Conservation (phyloP, 2,888 invertebrate species). For the Prenolepis imparis region DNA sequence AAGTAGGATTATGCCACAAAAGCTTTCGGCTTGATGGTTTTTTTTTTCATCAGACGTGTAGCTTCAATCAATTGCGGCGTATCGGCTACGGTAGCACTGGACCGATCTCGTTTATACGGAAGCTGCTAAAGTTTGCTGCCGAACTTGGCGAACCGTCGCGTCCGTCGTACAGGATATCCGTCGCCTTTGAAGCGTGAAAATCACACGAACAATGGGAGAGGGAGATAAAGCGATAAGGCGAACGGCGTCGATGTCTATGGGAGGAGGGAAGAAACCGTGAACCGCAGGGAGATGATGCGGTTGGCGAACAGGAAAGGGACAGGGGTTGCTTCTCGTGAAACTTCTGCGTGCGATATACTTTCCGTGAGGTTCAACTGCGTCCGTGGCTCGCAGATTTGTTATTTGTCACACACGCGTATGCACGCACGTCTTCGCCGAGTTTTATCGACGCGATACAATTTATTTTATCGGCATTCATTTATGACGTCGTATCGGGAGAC, state of each 20-base stretch:
- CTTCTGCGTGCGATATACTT: conserved; percentile 65
- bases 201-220: conserved; percentile 72
- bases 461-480: conserved; percentile 62
- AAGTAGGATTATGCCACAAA: neutral
- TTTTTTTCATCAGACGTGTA: conserved; percentile 59
- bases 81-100: conserved; percentile 64
- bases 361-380: conserved; percentile 62
- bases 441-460: conserved; percentile 44
- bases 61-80: conserved; percentile 59
- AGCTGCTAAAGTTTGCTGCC: conserved; percentile 73
- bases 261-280: conserved; percentile 16
- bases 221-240: conserved; percentile 11
- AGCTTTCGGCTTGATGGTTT: conserved; percentile 29
- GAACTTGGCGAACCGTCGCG: conserved; percentile 72
- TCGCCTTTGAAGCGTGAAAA: conserved; percentile 77
- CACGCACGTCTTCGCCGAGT: conserved; percentile 47
- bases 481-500: conserved; percentile 52
- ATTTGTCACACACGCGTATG: conserved; percentile 41
- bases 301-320: conserved; percentile 38
- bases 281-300: conserved; percentile 45
- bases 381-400: conserved; percentile 56
- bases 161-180: conserved; percentile 57
- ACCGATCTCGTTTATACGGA: conserved; percentile 65
- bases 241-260: conserved; percentile 9
- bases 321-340: conserved; percentile 42